Evolutionary conservation across 1,140 invertebrate species (phyloP).

Genomic region (Artemia franciscana): DNA sequence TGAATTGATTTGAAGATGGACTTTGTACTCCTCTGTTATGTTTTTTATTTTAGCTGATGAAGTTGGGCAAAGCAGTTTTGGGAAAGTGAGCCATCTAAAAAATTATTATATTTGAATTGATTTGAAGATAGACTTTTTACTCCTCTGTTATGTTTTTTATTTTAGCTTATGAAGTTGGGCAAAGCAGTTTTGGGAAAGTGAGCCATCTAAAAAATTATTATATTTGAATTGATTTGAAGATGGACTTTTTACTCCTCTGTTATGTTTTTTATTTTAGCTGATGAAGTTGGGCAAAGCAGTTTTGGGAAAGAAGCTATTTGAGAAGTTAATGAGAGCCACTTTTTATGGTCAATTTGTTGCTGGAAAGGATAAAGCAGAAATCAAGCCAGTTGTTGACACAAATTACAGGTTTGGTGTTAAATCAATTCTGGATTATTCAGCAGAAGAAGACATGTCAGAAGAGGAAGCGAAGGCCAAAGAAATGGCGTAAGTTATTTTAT

Average conservation of each 20-base stretch:
- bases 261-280: constrained; percentile 39
- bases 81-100: no score
- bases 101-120: no score
- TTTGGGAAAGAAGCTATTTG: constrained; percentile 67
- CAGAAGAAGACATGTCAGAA: constrained; percentile 84
- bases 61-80: no score
- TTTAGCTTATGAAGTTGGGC: no score
- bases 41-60: no score
- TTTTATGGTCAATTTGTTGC: constrained; percentile 99
- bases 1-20: no score
- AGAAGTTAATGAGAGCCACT: constrained; percentile 66
- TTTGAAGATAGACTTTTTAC: no score
- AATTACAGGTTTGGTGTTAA: constrained; percentile 87
- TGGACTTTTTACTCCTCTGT: no score
- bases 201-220: constrained; percentile 52
- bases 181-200: constrained; percentile 57
- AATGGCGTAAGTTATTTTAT: constrained; percentile 54
- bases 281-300: constrained; percentile 56
- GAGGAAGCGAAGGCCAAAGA: constrained; percentile 70
- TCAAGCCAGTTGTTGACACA: constrained; percentile 55
- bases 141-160: no score
- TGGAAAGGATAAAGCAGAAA: constrained; percentile 67
- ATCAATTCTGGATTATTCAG: constrained; percentile 93
- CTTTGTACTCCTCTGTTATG: no score
- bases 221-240: no score